Conservation (phyloP, 2,888 invertebrate species). For the Idaea straminata region DNA sequence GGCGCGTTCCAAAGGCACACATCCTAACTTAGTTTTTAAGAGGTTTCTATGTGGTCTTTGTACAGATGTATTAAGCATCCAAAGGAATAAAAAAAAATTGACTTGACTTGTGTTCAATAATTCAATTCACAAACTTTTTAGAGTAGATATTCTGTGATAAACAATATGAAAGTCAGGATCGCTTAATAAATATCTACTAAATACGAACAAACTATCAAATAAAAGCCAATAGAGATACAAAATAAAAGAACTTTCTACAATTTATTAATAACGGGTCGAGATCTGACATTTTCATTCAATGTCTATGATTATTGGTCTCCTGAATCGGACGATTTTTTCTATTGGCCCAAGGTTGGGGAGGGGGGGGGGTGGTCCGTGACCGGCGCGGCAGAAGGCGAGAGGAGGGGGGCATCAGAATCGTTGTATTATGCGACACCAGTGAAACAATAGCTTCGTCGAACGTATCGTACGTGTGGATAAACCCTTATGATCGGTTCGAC, state of each 20-base stretch:
- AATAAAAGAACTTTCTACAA: constrained; percentile 28
- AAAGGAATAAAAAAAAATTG: too few relatives aligned
- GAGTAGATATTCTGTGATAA: not conserved
- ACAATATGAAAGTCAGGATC: too few relatives aligned
- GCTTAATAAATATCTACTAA: not conserved
- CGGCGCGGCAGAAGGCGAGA: constrained; percentile 10
- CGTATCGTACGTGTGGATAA: constrained; percentile 24
- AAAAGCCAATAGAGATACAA: not conserved
- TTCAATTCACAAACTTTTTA: too few relatives aligned
- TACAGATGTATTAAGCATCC: too few relatives aligned
- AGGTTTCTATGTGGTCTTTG: too few relatives aligned
- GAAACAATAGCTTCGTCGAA: constrained; percentile 28
- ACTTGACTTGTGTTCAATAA: too few relatives aligned
- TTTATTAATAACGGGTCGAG: constrained; percentile 36
- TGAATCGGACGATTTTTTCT: constrained; percentile 36
- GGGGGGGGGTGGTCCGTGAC: constrained; percentile 4
- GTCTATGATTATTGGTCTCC: constrained; percentile 41
- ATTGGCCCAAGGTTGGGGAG: constrained; percentile 22
- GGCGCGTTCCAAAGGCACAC: too few relatives aligned
- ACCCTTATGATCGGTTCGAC: constrained; percentile 18
- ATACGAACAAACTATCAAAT: not conserved
- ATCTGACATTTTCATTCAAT: constrained; percentile 39
- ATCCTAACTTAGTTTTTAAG: too few relatives aligned
- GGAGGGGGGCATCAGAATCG: constrained; percentile 33
- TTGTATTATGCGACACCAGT: constrained; percentile 32